A percentile compares a stretch with the other conserved stretches of the same genome.
phyloP scores from a whole-genome alignment of 2,888 invertebrate species.

The Drosophila quinaria region DNA sequence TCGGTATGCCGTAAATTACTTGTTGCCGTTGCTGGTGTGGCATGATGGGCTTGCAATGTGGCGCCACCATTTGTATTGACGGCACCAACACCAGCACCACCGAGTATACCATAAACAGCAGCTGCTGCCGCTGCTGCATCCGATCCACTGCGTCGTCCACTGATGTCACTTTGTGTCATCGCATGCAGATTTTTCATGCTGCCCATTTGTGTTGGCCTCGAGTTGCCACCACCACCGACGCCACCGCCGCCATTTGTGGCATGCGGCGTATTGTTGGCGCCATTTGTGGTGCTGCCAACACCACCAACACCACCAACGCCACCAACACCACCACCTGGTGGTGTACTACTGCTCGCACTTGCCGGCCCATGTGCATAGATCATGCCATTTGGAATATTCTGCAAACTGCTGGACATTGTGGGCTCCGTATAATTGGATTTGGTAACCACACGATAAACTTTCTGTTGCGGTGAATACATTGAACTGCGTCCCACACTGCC shows the following conservation, averaged over 20 bases:
- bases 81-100: conserved; percentile 42
- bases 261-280: conserved; percentile 59
- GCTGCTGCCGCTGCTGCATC: conserved; percentile 52
- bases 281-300: conserved; percentile 36
- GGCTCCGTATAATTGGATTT: conserved; percentile 85
- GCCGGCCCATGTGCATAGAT: conserved; percentile 80
- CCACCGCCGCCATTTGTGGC: conserved; percentile 54
- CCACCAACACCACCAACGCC: conserved; percentile 55
- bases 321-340: conserved; percentile 49
- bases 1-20: conserved; percentile 80
- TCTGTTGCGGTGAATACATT: conserved; percentile 85
- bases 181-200: conserved; percentile 84
- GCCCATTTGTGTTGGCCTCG: conserved; percentile 71
- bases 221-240: conserved; percentile 27
- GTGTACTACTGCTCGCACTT: conserved; percentile 63
- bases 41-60: conserved; percentile 82
- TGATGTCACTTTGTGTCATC: conserved; percentile 84
- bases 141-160: conserved; percentile 73
- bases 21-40: conserved; percentile 78
- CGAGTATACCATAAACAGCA: conserved; percentile 71
- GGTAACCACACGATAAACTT: conserved; percentile 84
- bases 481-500: conserved; percentile 74
- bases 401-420: conserved; percentile 85
- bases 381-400: conserved; percentile 86
- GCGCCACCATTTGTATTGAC: conserved; percentile 48